Conservation (phyloP, 2,113 vertebrate species). For the Xiphorhynchus elegans region DNA sequence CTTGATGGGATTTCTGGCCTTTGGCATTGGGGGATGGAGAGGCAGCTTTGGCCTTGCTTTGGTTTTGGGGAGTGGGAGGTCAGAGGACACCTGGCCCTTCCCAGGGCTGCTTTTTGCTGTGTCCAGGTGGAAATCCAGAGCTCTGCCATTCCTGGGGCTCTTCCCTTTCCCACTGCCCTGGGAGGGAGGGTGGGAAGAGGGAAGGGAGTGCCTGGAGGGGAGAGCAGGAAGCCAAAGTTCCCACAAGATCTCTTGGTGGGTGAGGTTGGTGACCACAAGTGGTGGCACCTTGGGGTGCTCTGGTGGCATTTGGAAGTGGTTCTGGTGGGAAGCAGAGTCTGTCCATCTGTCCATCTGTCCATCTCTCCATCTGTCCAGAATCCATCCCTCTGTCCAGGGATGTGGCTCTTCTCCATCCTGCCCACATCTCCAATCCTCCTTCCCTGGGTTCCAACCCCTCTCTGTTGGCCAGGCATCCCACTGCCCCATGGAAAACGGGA, state of each 20-base stretch:
- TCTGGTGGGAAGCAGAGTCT: background rate
- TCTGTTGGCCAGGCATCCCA: background rate
- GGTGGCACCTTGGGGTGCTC: background rate
- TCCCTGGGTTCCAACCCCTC: background rate
- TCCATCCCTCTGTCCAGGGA: background rate
- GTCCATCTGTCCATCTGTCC: background rate
- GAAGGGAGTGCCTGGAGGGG: background rate
- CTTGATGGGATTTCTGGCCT: background rate
- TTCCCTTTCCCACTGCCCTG: background rate
- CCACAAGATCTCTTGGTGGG: background rate
- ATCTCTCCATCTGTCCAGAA: background rate
- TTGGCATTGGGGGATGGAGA: background rate
- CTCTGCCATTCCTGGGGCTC: background rate
- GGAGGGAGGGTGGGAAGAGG: accelerated
- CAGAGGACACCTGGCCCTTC: background rate
- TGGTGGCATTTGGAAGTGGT: background rate
- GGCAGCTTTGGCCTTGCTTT: background rate
- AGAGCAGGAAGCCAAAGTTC: background rate
- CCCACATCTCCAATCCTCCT: background rate
- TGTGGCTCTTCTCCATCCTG: background rate
- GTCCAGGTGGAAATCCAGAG: slow-evolving; percentile 3
- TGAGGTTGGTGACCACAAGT: background rate
- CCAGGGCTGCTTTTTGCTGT: background rate
- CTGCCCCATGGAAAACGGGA: background rate
- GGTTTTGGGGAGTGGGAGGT: background rate